Conservation (phyloP, 2,113 vertebrate species). For the Xenopus laevis region DNA sequence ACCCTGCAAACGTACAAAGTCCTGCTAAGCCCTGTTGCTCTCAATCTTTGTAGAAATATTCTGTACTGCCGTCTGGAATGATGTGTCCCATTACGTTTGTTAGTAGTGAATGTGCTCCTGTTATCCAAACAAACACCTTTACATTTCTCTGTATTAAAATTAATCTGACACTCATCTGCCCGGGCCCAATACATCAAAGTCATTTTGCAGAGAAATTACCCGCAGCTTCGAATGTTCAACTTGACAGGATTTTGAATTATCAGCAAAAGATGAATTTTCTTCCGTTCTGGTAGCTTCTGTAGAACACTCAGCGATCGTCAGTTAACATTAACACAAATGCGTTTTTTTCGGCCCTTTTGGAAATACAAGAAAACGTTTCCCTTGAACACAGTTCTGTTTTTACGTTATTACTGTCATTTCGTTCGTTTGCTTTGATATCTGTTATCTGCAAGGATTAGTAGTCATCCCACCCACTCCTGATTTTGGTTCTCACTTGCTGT, state of each 20-base stretch:
- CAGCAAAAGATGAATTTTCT: conserved; percentile 22
- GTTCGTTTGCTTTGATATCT: too few relatives aligned
- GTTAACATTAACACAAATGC: conserved; percentile 11
- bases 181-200: conserved; percentile 14
- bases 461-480: too few relatives aligned
- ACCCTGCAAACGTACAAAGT: too few relatives aligned
- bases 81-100: background rate
- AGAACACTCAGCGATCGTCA: background rate
- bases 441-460: too few relatives aligned
- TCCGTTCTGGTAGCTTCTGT: background rate
- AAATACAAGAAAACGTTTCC: conserved; percentile 5
- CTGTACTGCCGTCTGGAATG: too few relatives aligned
- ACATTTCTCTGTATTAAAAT: conserved; percentile 27
- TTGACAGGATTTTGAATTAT: conserved; percentile 17
- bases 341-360: background rate
- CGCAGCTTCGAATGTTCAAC: conserved; percentile 6
- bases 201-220: conserved; percentile 8
- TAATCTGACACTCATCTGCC: background rate
- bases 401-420: too few relatives aligned
- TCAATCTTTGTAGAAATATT: too few relatives aligned
- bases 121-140: conserved; percentile 2
- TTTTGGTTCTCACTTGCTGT: too few relatives aligned
- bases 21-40: too few relatives aligned
- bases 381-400: too few relatives aligned
- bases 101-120: background rate